phyloP scores from a whole-genome alignment of 35 echinoderm and acorn worm genomes.

The Holothuria glaberrima region DNA sequence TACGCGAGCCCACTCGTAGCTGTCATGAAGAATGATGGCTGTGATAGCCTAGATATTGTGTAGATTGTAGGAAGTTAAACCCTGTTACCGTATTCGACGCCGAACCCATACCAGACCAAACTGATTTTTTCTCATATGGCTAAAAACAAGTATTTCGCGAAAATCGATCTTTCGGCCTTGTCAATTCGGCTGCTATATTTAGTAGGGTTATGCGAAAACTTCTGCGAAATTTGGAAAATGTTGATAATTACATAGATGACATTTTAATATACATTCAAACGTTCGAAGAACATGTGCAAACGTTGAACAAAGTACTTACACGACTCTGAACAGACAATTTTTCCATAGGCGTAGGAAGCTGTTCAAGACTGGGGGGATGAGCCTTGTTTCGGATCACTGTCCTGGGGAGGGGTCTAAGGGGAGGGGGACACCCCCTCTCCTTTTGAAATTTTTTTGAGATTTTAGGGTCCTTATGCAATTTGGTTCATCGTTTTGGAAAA shows the following conservation, averaged over 20 bases:
- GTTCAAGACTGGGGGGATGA: no score
- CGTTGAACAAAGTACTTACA: constrained; percentile 36
- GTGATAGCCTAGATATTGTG: constrained; percentile 29
- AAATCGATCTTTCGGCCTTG: constrained; percentile 65
- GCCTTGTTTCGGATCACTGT: no score
- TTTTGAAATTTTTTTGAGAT: no score
- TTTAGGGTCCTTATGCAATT: no score
- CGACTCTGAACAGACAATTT: constrained; percentile 45
- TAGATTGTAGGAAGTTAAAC: constrained; percentile 62
- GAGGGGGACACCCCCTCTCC: no score
- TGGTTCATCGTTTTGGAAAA: no score
- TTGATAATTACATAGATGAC: constrained; percentile 54
- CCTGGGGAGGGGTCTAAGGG: no score
- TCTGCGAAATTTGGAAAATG: constrained; percentile 32
- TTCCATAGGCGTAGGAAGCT: no score
- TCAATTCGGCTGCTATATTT: constrained; percentile 60
- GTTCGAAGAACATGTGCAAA: constrained; percentile 63
- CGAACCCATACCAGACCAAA: constrained; percentile 64
- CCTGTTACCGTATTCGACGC: constrained; percentile 66
- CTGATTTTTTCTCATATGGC: constrained; percentile 70
- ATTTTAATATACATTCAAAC: constrained; percentile 31
- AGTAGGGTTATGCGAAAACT: constrained; percentile 71
- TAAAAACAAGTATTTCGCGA: constrained; percentile 60
- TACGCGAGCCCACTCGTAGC: constrained; percentile 42
- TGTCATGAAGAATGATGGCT: constrained; percentile 43